Conservation (phyloP, 2,113 vertebrate genomes). For the Sander vitreus region DNA sequence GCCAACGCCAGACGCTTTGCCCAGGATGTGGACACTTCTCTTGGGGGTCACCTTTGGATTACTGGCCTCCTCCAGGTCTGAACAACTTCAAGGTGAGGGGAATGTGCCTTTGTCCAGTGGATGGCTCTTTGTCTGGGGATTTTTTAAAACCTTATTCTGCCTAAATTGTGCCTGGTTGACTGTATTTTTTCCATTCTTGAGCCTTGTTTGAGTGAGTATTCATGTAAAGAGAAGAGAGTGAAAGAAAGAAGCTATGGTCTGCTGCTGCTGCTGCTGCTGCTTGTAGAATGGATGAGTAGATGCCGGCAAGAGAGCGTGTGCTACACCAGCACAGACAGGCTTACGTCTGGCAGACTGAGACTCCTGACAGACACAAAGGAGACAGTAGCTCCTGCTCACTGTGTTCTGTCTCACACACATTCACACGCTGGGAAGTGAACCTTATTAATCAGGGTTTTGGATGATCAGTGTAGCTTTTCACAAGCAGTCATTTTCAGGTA, state of each 20-base stretch:
- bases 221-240: slow-evolving; percentile 34
- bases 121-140: slow-evolving; percentile 60
- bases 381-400: slow-evolving; percentile 53
- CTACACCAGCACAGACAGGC: slow-evolving; percentile 71
- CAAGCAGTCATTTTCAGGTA: neutral
- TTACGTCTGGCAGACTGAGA: slow-evolving; percentile 79
- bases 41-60: slow-evolving; percentile 81
- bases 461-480: slow-evolving; percentile 33
- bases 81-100: slow-evolving; percentile 75
- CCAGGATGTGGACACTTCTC: slow-evolving; percentile 83
- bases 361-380: slow-evolving; percentile 85
- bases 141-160: slow-evolving; percentile 15
- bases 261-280: slow-evolving; percentile 39
- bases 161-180: slow-evolving; percentile 4
- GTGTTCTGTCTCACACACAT: slow-evolving; percentile 32
- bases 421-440: slow-evolving; percentile 20
- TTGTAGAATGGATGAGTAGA: slow-evolving; percentile 64
- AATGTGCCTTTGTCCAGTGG: slow-evolving; percentile 27
- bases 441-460: slow-evolving; percentile 37
- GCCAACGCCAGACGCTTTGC: slow-evolving; percentile 48
- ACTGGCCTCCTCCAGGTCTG: slow-evolving; percentile 76
- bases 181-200: neutral
- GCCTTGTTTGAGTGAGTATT: slow-evolving; percentile 16
- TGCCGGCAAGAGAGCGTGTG: slow-evolving; percentile 69
- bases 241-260: slow-evolving; percentile 40